Evolutionary conservation across 2,888 invertebrate genomes (phyloP), one percentile per base, ranked within the genome.

Genomic region (Tipula unca): DNA sequence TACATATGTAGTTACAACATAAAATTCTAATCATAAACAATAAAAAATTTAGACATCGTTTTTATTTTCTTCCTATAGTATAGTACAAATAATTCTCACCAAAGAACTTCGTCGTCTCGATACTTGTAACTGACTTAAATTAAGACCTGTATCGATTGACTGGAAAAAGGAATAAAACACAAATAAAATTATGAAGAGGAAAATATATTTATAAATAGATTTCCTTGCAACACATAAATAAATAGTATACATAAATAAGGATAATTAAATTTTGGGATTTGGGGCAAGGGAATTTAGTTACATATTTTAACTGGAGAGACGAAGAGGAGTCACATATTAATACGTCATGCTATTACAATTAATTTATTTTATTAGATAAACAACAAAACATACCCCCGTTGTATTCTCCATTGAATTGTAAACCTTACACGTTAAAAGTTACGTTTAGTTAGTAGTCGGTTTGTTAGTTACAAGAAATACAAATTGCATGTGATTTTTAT

Each of bases 391-490:
- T 93, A 92, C 93, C 93, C 91, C 91, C 89, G 91, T 90, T 89
- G 92, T 91, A 90, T 92, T 92, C 90, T 93, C 93, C 92, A 93
- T 93, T 89, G 94, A 94, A 93, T 94, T 93, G 93, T 94, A 94
- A 90, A 93, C 92, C 93, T 93, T 87, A 69, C 25, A 25, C 69
- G 69, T 69, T 25, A 13, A 25, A 69, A 25, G 25, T 69, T 69
- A 69, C 25, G 69, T 69, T 69, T 69, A 69, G 69, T 69, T 69
- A 69, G 25, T 69, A 69, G 69, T 20, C 69, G 69, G 25, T 86
- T 86, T 48, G 42, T 85, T 25, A 54, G 82, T 85, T 85, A 35
- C 84, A 90, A 87, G 87, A 86, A 87, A 87, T 86, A 87, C 85
- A 84, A 86, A 86, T 86, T 86, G 86, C 85, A 83, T 42, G 36